Evolutionary conservation across 2,888 invertebrate species (phyloP).

Genomic region (Peribatodes rhomboidaria): DNA sequence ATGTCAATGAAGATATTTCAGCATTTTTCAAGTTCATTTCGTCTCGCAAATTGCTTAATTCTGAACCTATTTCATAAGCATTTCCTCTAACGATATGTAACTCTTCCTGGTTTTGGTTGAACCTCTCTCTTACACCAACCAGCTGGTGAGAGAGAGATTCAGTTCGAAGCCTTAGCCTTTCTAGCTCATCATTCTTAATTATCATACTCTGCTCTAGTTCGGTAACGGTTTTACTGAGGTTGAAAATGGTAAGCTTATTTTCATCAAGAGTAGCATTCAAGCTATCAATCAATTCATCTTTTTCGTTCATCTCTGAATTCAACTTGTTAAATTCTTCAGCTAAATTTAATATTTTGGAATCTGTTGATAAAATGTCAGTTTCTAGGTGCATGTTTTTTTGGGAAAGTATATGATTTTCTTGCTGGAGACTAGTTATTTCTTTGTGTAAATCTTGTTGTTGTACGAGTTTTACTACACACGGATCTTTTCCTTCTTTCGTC

Average conservation of each 20-base stretch:
- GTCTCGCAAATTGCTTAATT: constrained; percentile 62
- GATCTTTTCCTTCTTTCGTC: constrained; percentile 20
- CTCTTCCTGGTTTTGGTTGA: constrained; percentile 61
- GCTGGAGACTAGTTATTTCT: constrained; percentile 59
- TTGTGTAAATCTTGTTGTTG: constrained; percentile 34
- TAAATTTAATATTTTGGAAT: constrained; percentile 68
- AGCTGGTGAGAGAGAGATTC: constrained; percentile 51
- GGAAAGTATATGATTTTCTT: constrained; percentile 43
- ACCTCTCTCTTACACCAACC: constrained; percentile 47
- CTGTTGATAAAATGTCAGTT: constrained; percentile 64
- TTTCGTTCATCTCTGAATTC: constrained; percentile 72
- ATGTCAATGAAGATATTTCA: constrained; percentile 60
- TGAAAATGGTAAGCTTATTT: constrained; percentile 57
- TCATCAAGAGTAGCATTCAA: constrained; percentile 63
- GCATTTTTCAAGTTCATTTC: constrained; percentile 63
- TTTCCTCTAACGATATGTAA: constrained; percentile 60
- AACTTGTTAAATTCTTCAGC: constrained; percentile 76
- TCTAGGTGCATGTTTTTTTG: constrained; percentile 64
- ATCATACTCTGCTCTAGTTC: constrained; percentile 61
- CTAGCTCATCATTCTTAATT: constrained; percentile 68
- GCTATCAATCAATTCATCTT: constrained; percentile 70
- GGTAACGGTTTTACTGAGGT: constrained; percentile 56
- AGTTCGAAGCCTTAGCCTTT: constrained; percentile 59
- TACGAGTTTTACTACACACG: constrained; percentile 27
- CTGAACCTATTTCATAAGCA: constrained; percentile 66